Conservation (phyloP, 2,113 vertebrate species). For the Amia ocellicauda region DNA sequence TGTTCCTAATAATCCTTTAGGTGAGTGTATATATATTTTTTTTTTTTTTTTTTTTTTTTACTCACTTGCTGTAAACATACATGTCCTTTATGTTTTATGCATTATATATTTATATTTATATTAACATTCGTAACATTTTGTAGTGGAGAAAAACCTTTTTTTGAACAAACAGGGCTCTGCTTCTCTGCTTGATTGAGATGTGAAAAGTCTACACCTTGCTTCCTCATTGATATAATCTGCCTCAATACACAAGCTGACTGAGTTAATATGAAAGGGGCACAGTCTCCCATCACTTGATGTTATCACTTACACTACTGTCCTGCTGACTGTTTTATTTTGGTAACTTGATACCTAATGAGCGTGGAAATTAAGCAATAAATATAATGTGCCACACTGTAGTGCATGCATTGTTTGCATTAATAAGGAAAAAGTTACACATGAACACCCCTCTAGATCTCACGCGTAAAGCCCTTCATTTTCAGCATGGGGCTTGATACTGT, state of each 20-base stretch:
- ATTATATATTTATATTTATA: too few species aligned
- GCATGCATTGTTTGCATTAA: constrained; percentile 49
- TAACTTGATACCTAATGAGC: constrained; percentile 47
- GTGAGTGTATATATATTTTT: too few species aligned
- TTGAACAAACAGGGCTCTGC: too few species aligned
- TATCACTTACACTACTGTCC: constrained; percentile 43
- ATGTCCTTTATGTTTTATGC: too few species aligned
- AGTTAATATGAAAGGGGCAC: constrained; percentile 22
- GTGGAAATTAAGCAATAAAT: constrained; percentile 39
- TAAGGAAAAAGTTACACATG: constrained; percentile 43
- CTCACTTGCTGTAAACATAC: too few species aligned
- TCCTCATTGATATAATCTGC: background rate
- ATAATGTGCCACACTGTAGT: constrained; percentile 34
- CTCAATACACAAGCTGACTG: background rate
- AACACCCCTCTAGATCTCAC: constrained; percentile 21
- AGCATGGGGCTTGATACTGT: background rate
- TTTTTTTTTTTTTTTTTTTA: too few species aligned
- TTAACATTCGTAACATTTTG: too few species aligned
- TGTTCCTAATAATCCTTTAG: too few species aligned
- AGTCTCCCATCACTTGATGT: constrained; percentile 36
- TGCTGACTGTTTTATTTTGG: constrained; percentile 28
- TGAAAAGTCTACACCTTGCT: too few species aligned
- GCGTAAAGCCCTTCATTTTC: constrained; percentile 1
- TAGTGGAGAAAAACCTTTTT: too few species aligned
- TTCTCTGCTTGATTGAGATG: too few species aligned